Evolutionary conservation across 2,888 invertebrate genomes (phyloP).

Genomic region (Zelleria hepariella): DNA sequence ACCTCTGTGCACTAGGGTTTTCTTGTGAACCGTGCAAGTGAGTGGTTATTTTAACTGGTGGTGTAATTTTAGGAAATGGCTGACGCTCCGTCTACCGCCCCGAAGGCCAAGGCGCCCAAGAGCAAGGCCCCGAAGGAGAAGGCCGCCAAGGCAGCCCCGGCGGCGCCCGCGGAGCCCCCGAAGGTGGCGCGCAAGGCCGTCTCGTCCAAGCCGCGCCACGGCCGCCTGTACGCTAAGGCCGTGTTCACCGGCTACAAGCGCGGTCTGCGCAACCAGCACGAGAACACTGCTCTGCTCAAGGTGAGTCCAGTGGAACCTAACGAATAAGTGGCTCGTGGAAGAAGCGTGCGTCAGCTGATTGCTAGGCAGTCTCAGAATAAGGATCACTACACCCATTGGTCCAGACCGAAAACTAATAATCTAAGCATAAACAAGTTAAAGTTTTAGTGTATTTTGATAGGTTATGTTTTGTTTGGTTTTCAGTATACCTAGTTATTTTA

Average conservation of each 20-base stretch:
- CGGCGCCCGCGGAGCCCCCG: slow-evolving; percentile 64
- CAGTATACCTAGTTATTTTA: too few species aligned
- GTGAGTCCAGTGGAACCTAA: slow-evolving; percentile 32
- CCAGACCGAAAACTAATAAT: too few species aligned
- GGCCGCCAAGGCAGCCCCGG: slow-evolving; percentile 66
- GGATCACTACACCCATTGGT: too few species aligned
- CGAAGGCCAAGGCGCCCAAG: slow-evolving; percentile 69
- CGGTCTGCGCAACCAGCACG: slow-evolving; percentile 97
- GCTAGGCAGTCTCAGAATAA: neutral
- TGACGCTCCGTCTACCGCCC: slow-evolving; percentile 71
- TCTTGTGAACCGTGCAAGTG: slow-evolving; percentile 11
- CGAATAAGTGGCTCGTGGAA: neutral
- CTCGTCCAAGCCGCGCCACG: slow-evolving; percentile 75
- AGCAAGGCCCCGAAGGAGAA: slow-evolving; percentile 73
- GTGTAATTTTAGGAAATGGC: slow-evolving; percentile 73
- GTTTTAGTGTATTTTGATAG: too few species aligned
- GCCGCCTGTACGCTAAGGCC: slow-evolving; percentile 96
- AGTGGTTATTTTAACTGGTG: slow-evolving; percentile 14
- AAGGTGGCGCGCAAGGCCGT: slow-evolving; percentile 64
- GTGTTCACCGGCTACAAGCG: slow-evolving; percentile 97
- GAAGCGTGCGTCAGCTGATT: neutral
- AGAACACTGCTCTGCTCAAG: slow-evolving; percentile 95
- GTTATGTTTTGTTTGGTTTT: too few species aligned
- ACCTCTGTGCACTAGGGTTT: slow-evolving; percentile 32
- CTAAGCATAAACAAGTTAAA: too few species aligned